These are phyloP conservation scores for Cheirogaleus medius DNA, from an alignment of 2,113 vertebrate species.

Conservation along the genomic window DNA sequence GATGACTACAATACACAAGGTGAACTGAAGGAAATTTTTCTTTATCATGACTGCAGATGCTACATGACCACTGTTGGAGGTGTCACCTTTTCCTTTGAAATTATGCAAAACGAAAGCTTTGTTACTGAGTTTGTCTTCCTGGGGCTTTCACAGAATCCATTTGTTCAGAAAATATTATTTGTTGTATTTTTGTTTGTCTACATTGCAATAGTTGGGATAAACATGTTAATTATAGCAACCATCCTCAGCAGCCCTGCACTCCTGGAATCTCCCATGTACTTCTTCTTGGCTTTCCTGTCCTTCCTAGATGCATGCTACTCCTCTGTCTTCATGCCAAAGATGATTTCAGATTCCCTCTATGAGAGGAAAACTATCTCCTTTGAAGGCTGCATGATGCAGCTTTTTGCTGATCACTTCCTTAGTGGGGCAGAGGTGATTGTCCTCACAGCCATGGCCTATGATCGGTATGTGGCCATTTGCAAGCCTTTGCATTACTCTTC, in stretches of 20 bases:
- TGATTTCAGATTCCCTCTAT: constrained; percentile 61
- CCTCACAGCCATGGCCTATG: too few species aligned
- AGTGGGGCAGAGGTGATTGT: too few species aligned
- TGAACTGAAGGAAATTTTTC: background rate
- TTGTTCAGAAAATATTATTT: constrained; percentile 52
- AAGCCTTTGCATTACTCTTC: too few species aligned
- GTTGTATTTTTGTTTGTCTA: constrained; percentile 55
- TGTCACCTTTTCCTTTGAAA: background rate
- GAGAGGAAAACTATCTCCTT: constrained; percentile 58
- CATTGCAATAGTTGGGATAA: constrained; percentile 38
- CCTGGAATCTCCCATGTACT: constrained; percentile 57
- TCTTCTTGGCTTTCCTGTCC: constrained; percentile 67
- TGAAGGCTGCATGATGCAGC: constrained; percentile 51
- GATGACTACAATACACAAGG: background rate
- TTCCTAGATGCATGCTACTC: constrained; percentile 67
- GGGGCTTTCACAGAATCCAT: constrained; percentile 54
- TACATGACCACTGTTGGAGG: background rate
- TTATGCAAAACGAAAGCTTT: constrained; percentile 64
- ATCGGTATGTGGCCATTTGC: too few species aligned
- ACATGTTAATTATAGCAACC: constrained; percentile 46
- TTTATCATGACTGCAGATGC: background rate
- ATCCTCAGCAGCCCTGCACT: constrained; percentile 35
- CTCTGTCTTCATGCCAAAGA: constrained; percentile 55
- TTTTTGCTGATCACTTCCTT: constrained; percentile 44
- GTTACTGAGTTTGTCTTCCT: constrained; percentile 63